Evolutionary conservation across 1,140 invertebrate genomes (phyloP).

Genomic region (Metopolophium dirhodum): DNA sequence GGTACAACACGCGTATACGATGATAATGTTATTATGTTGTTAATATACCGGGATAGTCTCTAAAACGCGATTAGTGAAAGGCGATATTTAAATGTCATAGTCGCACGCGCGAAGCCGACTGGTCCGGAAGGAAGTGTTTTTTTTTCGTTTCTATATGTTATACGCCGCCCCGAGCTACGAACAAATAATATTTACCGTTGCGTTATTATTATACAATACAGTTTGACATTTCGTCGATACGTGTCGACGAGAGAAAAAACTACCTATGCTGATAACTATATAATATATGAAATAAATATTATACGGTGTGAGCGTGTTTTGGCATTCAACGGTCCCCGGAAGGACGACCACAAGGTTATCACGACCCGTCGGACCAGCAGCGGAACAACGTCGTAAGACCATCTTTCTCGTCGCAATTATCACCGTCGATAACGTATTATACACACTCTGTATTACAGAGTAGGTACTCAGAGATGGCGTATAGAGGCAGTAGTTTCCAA

Average conservation of each 20-base stretch:
- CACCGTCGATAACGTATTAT: background rate
- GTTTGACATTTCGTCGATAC: slow-evolving; percentile 3
- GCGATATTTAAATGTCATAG: slow-evolving; percentile 43
- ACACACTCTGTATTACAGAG: background rate
- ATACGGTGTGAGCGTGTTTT: background rate
- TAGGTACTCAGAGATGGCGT: background rate
- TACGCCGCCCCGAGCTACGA: background rate
- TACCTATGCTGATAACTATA: background rate
- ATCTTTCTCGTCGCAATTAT: background rate
- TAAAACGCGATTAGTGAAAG: slow-evolving; percentile 51
- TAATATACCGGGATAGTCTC: background rate
- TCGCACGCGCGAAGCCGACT: background rate
- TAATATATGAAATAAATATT: background rate
- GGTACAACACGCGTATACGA: background rate
- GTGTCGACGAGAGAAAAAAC: background rate
- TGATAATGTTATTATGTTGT: slow-evolving; percentile 4
- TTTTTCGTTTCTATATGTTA: background rate
- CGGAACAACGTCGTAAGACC: background rate
- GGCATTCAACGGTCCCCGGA: background rate
- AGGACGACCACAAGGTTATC: background rate
- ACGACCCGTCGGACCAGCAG: background rate
- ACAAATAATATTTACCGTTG: background rate
- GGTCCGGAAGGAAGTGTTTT: slow-evolving; percentile 45
- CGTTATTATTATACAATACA: background rate
- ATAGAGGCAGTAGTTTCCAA: background rate